Base-by-base conservation (phyloP, 92 coral and sea anemone genomes). In the Bergia puertoricense region DNA sequence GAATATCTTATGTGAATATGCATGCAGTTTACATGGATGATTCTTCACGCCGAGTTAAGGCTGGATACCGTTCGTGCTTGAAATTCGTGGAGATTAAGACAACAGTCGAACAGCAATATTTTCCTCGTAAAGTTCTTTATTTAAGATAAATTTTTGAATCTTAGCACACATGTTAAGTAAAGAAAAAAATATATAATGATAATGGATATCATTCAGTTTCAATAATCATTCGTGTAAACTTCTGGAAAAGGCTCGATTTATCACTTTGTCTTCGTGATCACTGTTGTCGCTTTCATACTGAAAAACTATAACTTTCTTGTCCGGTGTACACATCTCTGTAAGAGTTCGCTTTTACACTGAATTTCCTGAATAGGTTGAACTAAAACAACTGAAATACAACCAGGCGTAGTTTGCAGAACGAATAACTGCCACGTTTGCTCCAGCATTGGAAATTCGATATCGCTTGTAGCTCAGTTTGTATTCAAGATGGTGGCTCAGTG, bases 401-500 rank as follows among this genome's bases (percentile, higher is more conserved):
- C 11, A 76, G 48, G 23, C 23, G 54, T 2, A 74, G 45, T 74
- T 14, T 74, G n/a, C 40, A 74, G 43, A 8, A 42, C 8, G 8
- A 23, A 7, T 62, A 22, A 43, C 1, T 42, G 80, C 80, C 80
- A 76, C 46, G 48, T 74, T 22, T 39, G 3, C 46, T 40, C 46
- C 1, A 2, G 7, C 9, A 16, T 43, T 42, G 23, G 80, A 41
- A 76, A 76, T 41, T 20, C 14, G 80, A 76, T 76, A 76, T 76
- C 80, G 80, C 23, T 23, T 43, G 48, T 18, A 42, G 80, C 11
- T 76, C 48, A 6, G 80, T 62, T 2, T 8, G 23, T 23, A 76
- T 41, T 76, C 80, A 76, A 76, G 46, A 76, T 76, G 80, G 80
- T 42, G 80, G 44, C 51, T 76, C 42, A 2, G 79, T 20, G 80